Evolutionary conservation across 1,140 invertebrate species (phyloP).

Genomic region (Rhyacophila brunnea): DNA sequence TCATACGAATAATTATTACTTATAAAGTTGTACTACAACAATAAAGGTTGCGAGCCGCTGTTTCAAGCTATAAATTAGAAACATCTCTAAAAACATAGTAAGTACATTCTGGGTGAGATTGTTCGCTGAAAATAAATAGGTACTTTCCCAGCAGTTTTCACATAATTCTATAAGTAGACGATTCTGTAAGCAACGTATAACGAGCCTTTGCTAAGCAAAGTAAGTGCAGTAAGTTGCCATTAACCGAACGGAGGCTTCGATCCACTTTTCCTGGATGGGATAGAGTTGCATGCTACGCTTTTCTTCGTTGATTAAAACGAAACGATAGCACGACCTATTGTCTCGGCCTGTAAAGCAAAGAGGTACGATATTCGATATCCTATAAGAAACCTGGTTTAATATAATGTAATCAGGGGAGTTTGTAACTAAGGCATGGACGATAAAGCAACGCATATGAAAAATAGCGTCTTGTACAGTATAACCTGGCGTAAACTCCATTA

Average conservation of each 20-base stretch:
- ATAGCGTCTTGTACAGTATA: no score
- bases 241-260: slow-evolving; percentile 2
- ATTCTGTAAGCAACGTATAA: background rate
- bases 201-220: background rate
- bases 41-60: no score
- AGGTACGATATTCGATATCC: slow-evolving; percentile 9
- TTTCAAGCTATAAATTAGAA: no score
- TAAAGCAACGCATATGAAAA: no score
- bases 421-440: no score
- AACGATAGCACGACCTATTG: slow-evolving; percentile 15
- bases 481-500: no score
- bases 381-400: background rate
- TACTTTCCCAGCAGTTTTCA: background rate
- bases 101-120: no score
- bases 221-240: slow-evolving; percentile 7
- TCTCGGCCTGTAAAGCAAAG: slow-evolving; percentile 21
- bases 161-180: background rate
- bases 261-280: slow-evolving; percentile 9
- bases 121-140: no score
- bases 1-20: no score
- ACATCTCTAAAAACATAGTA: no score
- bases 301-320: slow-evolving; percentile 24
- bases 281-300: slow-evolving; percentile 7
- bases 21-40: no score
- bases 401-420: no score